phyloP scores from a whole-genome alignment of 1,140 invertebrate genomes.

The Arion vulgaris region DNA sequence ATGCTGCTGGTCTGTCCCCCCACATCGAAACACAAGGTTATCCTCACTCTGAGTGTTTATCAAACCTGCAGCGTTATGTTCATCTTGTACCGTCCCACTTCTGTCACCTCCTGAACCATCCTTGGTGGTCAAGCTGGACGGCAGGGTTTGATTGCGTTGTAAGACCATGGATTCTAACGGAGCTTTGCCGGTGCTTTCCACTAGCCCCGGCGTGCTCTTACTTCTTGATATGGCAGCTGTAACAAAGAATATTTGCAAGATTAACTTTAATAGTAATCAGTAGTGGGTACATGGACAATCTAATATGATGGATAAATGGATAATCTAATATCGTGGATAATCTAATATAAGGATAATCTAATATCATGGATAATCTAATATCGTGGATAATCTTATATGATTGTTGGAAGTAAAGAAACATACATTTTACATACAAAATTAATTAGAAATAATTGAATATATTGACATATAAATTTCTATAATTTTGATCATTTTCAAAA shows the following conservation, averaged over 20 bases:
- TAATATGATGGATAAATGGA: too few relatives aligned
- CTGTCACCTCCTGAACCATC: conserved; percentile 16
- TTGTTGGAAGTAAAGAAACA: too few relatives aligned
- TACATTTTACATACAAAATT: too few relatives aligned
- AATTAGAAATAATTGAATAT: too few relatives aligned
- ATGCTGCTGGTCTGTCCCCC: conserved; percentile 19
- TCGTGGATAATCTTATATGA: too few relatives aligned
- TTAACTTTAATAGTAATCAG: too few relatives aligned
- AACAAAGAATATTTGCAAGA: not conserved
- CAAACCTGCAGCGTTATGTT: conserved; percentile 19
- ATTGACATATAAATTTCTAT: too few relatives aligned
- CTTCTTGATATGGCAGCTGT: conserved; percentile 93
- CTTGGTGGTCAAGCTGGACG: conserved; percentile 76
- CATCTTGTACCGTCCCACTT: conserved; percentile 3
- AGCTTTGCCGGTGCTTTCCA: conserved; percentile 90
- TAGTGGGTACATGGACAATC: too few relatives aligned
- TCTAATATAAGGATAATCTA: too few relatives aligned
- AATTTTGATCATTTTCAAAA: too few relatives aligned
- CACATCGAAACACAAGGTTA: conserved; percentile 45
- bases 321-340: too few relatives aligned
- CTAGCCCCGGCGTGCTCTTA: conserved; percentile 93
- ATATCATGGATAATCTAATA: too few relatives aligned
- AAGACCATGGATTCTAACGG: conserved; percentile 88
- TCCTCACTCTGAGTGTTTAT: conserved; percentile 49
- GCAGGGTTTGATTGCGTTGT: conserved; percentile 62